These are phyloP conservation scores for Charanyca ferruginea DNA, from an alignment of 2,888 invertebrate species.

Conservation along the genomic window DNA sequence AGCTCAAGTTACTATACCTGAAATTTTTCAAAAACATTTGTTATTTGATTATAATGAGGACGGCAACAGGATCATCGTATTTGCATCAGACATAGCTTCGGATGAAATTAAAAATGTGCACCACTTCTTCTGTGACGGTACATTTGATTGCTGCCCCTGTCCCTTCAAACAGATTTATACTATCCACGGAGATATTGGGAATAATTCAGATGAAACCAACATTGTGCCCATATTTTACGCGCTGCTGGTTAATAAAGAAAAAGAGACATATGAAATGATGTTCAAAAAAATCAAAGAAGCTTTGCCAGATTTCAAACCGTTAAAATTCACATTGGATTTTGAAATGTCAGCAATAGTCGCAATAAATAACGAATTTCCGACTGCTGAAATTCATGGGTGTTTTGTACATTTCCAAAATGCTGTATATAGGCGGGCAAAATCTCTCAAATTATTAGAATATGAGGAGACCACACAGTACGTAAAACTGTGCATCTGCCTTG, in stretches of 20 bases:
- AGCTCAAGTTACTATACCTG: slow-evolving; percentile 25
- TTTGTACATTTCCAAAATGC: slow-evolving; percentile 38
- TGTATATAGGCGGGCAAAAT: slow-evolving; percentile 28
- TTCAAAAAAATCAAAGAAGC: slow-evolving; percentile 35
- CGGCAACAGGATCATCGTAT: slow-evolving; percentile 40
- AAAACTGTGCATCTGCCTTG: slow-evolving; percentile 30
- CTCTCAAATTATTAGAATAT: slow-evolving; percentile 24
- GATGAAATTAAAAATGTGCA: slow-evolving; percentile 27
- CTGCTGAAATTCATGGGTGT: slow-evolving; percentile 33
- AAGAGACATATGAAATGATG: slow-evolving; percentile 29
- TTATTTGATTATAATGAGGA: slow-evolving; percentile 39
- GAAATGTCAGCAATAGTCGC: slow-evolving; percentile 36
- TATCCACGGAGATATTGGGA: slow-evolving; percentile 38
- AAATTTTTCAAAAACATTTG: slow-evolving; percentile 20
- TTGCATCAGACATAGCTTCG: slow-evolving; percentile 29
- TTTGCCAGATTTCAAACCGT: slow-evolving; percentile 31
- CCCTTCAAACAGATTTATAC: slow-evolving; percentile 37
- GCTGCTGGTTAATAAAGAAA: slow-evolving; percentile 37
- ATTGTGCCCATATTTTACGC: slow-evolving; percentile 38
- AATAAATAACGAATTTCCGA: slow-evolving; percentile 30
- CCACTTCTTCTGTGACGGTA: slow-evolving; percentile 34
- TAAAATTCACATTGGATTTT: slow-evolving; percentile 39
- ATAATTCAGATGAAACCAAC: slow-evolving; percentile 26
- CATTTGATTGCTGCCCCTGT: slow-evolving; percentile 31
- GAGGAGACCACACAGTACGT: slow-evolving; percentile 34